Evolutionary conservation across 1,140 invertebrate species (phyloP).

Genomic region (Euura saliciscinereae): DNA sequence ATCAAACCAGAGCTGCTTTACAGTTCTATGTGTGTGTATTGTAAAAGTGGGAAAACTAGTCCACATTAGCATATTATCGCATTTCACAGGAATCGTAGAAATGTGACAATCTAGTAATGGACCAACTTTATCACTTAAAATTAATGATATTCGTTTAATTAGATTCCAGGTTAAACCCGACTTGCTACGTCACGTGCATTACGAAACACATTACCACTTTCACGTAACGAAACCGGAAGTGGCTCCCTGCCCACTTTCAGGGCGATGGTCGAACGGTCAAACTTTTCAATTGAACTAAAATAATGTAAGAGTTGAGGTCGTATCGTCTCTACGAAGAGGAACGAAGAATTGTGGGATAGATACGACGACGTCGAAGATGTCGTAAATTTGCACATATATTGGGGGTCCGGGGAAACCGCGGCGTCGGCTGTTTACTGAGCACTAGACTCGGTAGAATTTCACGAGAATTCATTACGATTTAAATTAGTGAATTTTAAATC

Average conservation of each 20-base stretch:
- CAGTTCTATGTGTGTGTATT: too few species aligned
- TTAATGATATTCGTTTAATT: background rate
- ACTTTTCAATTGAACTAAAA: background rate
- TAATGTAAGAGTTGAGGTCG: background rate
- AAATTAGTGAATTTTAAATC: conserved; percentile 1
- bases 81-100: too few species aligned
- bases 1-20: background rate
- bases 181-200: too few species aligned
- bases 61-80: background rate
- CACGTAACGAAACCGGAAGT: too few species aligned
- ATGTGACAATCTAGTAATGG: background rate
- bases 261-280: background rate
- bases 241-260: background rate
- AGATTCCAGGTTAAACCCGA: too few species aligned
- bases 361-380: background rate
- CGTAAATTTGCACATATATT: conserved; percentile 7
- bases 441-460: conserved; percentile 4
- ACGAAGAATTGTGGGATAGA: background rate
- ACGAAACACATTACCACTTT: too few species aligned
- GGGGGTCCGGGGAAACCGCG: background rate
- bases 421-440: conserved; percentile 6
- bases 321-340: background rate
- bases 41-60: background rate
- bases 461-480: background rate
- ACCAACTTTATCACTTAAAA: background rate